phyloP scores from a whole-genome alignment of 2,888 invertebrate genomes.

The Eupithecia abbreviata region DNA sequence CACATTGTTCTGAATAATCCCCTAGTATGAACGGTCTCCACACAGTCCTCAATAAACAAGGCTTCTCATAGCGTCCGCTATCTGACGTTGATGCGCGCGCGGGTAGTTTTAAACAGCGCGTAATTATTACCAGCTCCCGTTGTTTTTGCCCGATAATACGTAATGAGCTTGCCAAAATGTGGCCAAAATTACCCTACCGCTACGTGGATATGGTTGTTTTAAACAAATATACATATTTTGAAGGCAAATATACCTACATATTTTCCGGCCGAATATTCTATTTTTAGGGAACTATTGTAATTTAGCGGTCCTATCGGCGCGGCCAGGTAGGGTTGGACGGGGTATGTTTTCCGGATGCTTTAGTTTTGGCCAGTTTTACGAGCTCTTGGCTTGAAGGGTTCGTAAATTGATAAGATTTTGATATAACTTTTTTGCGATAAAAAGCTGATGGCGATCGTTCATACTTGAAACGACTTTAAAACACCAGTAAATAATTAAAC shows the following conservation, averaged over 20 bases:
- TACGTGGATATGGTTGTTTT: constrained; percentile 11
- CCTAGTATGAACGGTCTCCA: constrained; percentile 54
- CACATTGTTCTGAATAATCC: constrained; percentile 21
- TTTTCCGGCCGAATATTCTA: not conserved
- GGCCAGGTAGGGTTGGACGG: constrained; percentile 7
- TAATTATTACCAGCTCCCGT: constrained; percentile 67
- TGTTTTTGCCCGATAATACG: constrained; percentile 17
- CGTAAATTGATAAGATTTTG: not conserved
- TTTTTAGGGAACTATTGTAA: constrained; percentile 16
- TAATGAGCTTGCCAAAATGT: constrained; percentile 31
- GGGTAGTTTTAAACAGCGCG: constrained; percentile 72
- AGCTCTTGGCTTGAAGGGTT: not conserved
- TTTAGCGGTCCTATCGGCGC: constrained; percentile 7
- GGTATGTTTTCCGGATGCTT: constrained; percentile 3
- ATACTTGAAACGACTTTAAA: not conserved
- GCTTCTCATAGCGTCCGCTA: constrained; percentile 74
- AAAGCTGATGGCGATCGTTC: not conserved
- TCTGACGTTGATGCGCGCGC: constrained; percentile 68
- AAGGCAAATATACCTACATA: not conserved
- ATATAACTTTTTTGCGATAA: not conserved
- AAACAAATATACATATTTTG: constrained; percentile 13
- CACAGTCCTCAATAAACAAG: constrained; percentile 75
- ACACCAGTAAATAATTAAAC: not conserved
- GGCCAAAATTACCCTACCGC: constrained; percentile 21
- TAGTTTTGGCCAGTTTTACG: not conserved